A percentile compares a stretch with the other conserved stretches of the same genome.
Conservation (phyloP, 2,888 invertebrate species). For the Drosophila melanosoma region DNA sequence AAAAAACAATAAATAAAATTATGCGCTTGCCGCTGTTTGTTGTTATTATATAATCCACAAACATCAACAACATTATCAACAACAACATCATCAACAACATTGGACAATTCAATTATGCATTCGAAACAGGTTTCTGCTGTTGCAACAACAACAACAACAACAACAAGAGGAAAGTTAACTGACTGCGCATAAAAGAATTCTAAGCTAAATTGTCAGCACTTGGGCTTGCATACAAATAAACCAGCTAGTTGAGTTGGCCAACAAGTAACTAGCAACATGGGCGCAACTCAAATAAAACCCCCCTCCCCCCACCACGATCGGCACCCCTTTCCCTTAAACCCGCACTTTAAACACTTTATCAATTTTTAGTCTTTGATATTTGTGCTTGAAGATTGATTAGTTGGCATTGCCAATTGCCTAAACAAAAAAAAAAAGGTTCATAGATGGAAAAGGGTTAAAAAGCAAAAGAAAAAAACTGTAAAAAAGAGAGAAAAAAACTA, state of each 20-base stretch:
- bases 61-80: not conserved
- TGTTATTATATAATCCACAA: slow-evolving; percentile 50
- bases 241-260: slow-evolving; percentile 29
- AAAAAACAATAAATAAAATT: slow-evolving; percentile 21
- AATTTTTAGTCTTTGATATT: slow-evolving; percentile 28
- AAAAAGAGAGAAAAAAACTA: not conserved
- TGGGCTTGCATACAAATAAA: slow-evolving; percentile 51
- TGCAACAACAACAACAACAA: slow-evolving; percentile 18
- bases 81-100: slow-evolving; percentile 19
- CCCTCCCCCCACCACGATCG: too few species aligned
- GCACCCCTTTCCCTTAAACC: not conserved
- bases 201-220: slow-evolving; percentile 49
- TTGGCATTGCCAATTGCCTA: slow-evolving; percentile 47
- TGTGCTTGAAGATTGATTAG: slow-evolving; percentile 45
- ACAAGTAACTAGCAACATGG: not conserved
- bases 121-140: slow-evolving; percentile 48
- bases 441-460: not conserved
- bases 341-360: not conserved
- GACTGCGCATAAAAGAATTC: slow-evolving; percentile 34
- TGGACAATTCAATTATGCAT: slow-evolving; percentile 59
- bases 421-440: not conserved
- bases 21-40: slow-evolving; percentile 11
- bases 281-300: not conserved
- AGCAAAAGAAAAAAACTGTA: not conserved
- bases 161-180: not conserved